Percentiles rank a stretch among this genome's conserved stretches.
Conservation (phyloP, 2,797 vertebrate species). For the Pipistrellus nathusii region DNA sequence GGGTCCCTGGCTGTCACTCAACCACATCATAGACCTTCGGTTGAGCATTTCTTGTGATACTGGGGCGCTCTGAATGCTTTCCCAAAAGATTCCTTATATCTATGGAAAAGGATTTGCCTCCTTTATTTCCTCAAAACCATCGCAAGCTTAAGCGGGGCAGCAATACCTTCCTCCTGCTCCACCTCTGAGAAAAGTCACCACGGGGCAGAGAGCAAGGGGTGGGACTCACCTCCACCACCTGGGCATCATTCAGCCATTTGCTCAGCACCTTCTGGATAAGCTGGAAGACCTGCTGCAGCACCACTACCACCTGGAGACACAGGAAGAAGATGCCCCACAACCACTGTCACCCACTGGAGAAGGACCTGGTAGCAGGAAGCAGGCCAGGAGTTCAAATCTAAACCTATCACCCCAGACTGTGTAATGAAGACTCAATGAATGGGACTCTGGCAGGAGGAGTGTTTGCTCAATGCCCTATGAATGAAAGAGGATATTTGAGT, state of each 20-base stretch:
- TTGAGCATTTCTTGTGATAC: not conserved
- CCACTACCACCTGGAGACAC: conserved; percentile 95
- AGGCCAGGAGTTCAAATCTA: conserved; percentile 22
- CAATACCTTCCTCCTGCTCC: not conserved
- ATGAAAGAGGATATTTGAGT: conserved; percentile 21
- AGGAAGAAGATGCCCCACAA: not conserved
- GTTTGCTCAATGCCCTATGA: not conserved
- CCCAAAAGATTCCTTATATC: not conserved
- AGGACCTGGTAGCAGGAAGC: not conserved
- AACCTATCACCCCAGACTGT: not conserved
- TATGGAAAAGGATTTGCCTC: not conserved
- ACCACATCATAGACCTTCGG: not conserved
- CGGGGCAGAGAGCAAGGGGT: not conserved
- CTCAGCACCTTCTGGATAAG: conserved; percentile 99
- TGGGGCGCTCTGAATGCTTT: not conserved
- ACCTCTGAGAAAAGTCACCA: not conserved
- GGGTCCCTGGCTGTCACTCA: not conserved
- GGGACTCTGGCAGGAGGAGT: not conserved
- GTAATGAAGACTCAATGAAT: not conserved
- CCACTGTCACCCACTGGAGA: not conserved
- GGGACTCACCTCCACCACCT: conserved; percentile 96
- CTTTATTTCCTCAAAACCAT: not conserved
- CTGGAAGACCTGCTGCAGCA: conserved; percentile 98
- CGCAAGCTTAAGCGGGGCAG: not conserved
- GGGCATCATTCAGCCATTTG: conserved; percentile 99